Percentiles rank a stretch among this genome's conserved stretches.
These are phyloP conservation scores for Hestina assimilis DNA, from an alignment of 1,140 invertebrate genomes.

Conservation along the genomic window DNA sequence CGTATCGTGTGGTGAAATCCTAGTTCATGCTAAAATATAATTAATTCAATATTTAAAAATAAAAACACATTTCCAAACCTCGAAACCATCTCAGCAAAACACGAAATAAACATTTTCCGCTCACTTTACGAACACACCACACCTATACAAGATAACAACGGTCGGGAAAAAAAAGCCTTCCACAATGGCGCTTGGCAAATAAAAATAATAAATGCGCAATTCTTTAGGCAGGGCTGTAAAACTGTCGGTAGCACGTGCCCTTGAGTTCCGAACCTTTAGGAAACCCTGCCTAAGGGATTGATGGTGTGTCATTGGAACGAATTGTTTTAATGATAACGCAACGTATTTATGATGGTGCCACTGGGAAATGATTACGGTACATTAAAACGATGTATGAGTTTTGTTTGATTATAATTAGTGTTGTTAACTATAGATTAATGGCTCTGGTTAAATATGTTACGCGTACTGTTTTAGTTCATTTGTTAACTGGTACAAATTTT, in stretches of 20 bases:
- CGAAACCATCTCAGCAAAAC: too few species aligned
- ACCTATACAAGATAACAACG: slow-evolving; percentile 39
- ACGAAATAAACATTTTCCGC: background rate
- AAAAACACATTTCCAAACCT: background rate
- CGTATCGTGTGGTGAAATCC: too few species aligned
- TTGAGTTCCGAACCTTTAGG: slow-evolving; percentile 51
- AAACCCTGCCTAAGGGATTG: slow-evolving; percentile 48
- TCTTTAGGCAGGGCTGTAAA: slow-evolving; percentile 67
- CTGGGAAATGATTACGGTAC: slow-evolving; percentile 19
- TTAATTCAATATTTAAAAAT: too few species aligned
- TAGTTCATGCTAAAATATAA: too few species aligned
- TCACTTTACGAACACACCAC: background rate
- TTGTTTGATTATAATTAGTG: background rate
- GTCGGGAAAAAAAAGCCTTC: slow-evolving; percentile 43
- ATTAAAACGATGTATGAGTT: background rate
- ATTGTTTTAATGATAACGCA: slow-evolving; percentile 42
- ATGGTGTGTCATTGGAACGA: slow-evolving; percentile 38
- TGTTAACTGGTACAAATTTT: too few species aligned
- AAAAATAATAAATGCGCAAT: slow-evolving; percentile 73
- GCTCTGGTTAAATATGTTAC: too few species aligned
- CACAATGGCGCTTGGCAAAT: slow-evolving; percentile 51
- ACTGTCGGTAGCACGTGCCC: slow-evolving; percentile 61
- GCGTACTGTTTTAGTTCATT: too few species aligned
- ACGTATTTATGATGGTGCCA: slow-evolving; percentile 26
- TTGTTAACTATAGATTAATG: background rate